Base-by-base conservation (phyloP, 2,113 vertebrate genomes). In the Brienomyrus longianalis region DNA sequence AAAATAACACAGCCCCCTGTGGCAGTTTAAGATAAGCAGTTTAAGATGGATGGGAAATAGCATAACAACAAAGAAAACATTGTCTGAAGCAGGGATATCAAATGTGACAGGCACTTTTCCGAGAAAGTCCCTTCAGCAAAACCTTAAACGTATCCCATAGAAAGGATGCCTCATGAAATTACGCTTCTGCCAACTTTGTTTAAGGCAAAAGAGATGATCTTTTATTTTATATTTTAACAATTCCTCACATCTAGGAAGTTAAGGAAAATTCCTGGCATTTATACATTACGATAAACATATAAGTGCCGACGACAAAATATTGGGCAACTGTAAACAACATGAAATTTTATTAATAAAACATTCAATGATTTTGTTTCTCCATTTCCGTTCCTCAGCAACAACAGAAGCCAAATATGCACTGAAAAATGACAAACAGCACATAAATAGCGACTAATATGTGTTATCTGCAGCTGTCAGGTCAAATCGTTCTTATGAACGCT, bases 31-130 rank as follows among this genome's bases (percentile, higher is more conserved):
- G 31, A 77, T 31, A 77, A 77, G 70, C 70, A 17, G 74, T 80
- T 52, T 50, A 83, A 88, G 88, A 88, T 89, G 87, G 83, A 74
- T 66, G 84, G 47, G 87, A 50, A 89, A 74, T 50, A 48, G 83
- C 35, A 85, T 43, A 83, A 83, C 39, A 31, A 70, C 62, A 47
- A 89, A 50, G 70, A 89, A 8, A 89, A 51, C 45, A 89, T 86
- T 51, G 45, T 31, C n/a, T 43, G 88, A 54, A 47, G 70, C 2
- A 21, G 88, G 70, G 31, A 80, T 51, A 35, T 59, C 31, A 43
- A 43, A 23, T 19, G 80, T 89, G 35, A 62, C 43, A 77, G 7
- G 56, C 13, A 62, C 39, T 89, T 80, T 84, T n/a, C 23, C 5
- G 89, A 84, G 89, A 62, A 50, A 39, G 45, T 84, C 89, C 35